A percentile compares a stretch with the other conserved stretches of the same genome.
These are phyloP conservation scores for Heliothis subflexa DNA, from an alignment of 1,140 invertebrate species.

Conservation along the genomic window DNA sequence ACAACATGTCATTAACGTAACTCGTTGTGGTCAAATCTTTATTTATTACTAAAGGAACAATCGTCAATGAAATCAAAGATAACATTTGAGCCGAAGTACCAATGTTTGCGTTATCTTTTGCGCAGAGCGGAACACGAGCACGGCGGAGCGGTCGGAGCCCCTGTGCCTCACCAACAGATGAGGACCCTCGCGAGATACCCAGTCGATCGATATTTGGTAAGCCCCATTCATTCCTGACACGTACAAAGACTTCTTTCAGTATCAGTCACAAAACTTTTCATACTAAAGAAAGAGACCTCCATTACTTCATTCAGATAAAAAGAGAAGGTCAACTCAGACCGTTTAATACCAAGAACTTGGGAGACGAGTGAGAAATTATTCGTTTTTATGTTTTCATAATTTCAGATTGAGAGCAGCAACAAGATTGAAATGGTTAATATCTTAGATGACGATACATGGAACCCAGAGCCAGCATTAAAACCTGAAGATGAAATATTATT, in stretches of 20 bases:
- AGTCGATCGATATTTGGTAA: conserved; percentile 84
- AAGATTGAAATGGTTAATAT: conserved; percentile 79
- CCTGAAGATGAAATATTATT: conserved; percentile 81
- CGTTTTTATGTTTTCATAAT: conserved; percentile 40
- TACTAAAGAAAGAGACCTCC: no score
- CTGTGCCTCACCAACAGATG: conserved; percentile 83
- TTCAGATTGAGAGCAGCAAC: conserved; percentile 82
- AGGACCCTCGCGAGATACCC: conserved; percentile 67
- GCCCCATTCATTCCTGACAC: conserved; percentile 32
- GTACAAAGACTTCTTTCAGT: not conserved
- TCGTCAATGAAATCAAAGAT: no score
- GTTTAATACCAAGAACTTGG: no score
- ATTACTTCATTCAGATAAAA: no score
- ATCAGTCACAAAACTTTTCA: no score
- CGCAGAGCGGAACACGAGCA: conserved; percentile 67
- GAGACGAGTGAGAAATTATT: no score
- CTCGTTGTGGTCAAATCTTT: no score
- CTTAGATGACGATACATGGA: conserved; percentile 78
- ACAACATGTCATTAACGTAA: no score
- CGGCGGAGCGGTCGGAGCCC: conserved; percentile 77
- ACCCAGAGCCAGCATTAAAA: conserved; percentile 72
- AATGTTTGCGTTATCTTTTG: conserved; percentile 46
- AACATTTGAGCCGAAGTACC: not conserved
- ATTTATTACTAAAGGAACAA: no score
- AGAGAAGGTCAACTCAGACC: no score